Conservation (phyloP, 2,888 invertebrate species). For the Antheraea assamensis region DNA sequence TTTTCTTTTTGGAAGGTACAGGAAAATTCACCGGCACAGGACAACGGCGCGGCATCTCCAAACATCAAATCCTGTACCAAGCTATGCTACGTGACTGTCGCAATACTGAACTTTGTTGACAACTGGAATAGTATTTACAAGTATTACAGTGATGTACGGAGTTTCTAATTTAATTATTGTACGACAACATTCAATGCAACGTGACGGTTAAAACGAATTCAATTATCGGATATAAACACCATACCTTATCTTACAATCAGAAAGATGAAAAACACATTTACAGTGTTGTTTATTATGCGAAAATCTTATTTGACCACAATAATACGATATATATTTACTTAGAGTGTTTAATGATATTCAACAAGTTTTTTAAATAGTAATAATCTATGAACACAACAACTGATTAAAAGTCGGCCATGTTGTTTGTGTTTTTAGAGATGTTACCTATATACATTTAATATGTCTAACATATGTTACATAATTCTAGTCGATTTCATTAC, state of each 20-base stretch:
- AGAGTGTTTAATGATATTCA: conserved; percentile 28
- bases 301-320: conserved; percentile 10
- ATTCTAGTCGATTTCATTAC: neutral
- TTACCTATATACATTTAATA: neutral
- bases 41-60: conserved; percentile 67
- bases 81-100: conserved; percentile 20
- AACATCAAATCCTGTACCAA: conserved; percentile 27
- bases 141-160: conserved; percentile 20
- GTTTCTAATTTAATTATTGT: conserved; percentile 52
- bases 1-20: conserved; percentile 66
- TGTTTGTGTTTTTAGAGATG: conserved; percentile 52
- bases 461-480: neutral
- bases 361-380: conserved; percentile 33
- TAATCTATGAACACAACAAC: conserved; percentile 50
- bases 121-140: conserved; percentile 23
- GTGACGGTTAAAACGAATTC: conserved; percentile 47
- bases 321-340: conserved; percentile 24
- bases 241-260: neutral
- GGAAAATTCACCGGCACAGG: conserved; percentile 55
- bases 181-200: conserved; percentile 48
- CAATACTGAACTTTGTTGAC: conserved; percentile 17
- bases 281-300: conserved; percentile 20
- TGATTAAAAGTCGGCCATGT: conserved; percentile 72
- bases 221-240: conserved; percentile 26
- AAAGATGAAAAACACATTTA: conserved; percentile 6